Conservation (phyloP, 2,888 invertebrate species). For the Hyposoter dolosus region DNA sequence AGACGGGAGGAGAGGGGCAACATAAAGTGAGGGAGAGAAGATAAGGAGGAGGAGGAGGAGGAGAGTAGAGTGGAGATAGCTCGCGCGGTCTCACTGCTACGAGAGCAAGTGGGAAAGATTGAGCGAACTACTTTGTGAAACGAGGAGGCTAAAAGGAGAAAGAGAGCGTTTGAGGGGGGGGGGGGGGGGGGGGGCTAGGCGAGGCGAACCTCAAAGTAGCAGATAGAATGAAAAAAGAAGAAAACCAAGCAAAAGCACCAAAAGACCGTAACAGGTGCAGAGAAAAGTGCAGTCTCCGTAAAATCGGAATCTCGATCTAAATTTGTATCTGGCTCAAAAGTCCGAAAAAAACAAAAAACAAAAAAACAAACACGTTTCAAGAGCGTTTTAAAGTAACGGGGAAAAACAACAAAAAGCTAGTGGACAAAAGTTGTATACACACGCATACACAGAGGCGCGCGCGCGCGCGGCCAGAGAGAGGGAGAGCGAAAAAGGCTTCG, state of each 20-base stretch:
- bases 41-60: slow-evolving; percentile 23
- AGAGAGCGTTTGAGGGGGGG: slow-evolving; percentile 35
- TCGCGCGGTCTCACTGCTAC: slow-evolving; percentile 24
- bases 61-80: slow-evolving; percentile 43
- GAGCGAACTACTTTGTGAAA: slow-evolving; percentile 57
- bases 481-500: slow-evolving; percentile 5
- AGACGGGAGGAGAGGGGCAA: slow-evolving; percentile 22
- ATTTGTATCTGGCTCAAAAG: slow-evolving; percentile 32
- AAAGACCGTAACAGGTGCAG: slow-evolving; percentile 80
- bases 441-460: neutral
- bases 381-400: slow-evolving; percentile 41
- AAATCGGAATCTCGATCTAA: slow-evolving; percentile 60
- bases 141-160: slow-evolving; percentile 5
- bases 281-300: slow-evolving; percentile 64
- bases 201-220: slow-evolving; percentile 66
- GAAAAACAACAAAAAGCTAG: slow-evolving; percentile 18
- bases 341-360: slow-evolving; percentile 26
- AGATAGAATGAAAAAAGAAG: slow-evolving; percentile 17
- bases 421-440: slow-evolving; percentile 43
- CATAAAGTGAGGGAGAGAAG: slow-evolving; percentile 1
- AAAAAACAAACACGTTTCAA: slow-evolving; percentile 9
- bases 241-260: slow-evolving; percentile 52
- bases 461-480: neutral
- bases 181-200: slow-evolving; percentile 66
- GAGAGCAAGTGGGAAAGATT: slow-evolving; percentile 39